A percentile compares a stretch with the other conserved stretches of the same genome.
These are phyloP conservation scores for Sitta europaea DNA, from an alignment of 2,113 vertebrate genomes.

Conservation along the genomic window DNA sequence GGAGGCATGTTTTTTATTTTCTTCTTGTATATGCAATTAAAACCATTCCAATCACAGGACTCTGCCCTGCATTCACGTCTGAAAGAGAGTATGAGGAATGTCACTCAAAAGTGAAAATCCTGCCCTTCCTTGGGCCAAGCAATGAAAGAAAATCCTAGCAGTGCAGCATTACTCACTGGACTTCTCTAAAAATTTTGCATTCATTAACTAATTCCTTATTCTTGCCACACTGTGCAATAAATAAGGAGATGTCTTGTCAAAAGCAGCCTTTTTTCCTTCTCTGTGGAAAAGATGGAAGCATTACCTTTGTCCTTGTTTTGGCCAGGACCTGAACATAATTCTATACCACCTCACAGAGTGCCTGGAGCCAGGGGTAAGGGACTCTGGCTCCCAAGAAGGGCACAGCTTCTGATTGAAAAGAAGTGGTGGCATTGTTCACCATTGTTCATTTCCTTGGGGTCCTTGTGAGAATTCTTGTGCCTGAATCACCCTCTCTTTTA, in stretches of 20 bases:
- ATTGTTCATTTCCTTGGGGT: background rate
- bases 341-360: background rate
- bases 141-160: constrained; percentile 26
- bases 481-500: background rate
- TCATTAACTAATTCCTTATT: constrained; percentile 9
- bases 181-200: constrained; percentile 1
- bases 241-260: background rate
- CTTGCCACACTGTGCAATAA: constrained; percentile 3
- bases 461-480: background rate
- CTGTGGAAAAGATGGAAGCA: background rate
- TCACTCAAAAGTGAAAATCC: constrained; percentile 42
- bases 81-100: constrained; percentile 42
- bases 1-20: constrained; percentile 46
- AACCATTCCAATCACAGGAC: constrained; percentile 50
- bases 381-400: background rate
- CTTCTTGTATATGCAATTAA: constrained; percentile 31
- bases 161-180: background rate
- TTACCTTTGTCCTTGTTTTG: background rate
- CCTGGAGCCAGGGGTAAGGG: background rate
- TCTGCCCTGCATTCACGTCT: constrained; percentile 28
- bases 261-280: background rate
- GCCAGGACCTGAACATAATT: background rate
- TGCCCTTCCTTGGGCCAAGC: constrained; percentile 23
- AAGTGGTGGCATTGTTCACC: rapidly evolving
- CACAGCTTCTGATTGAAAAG: background rate